Evolutionary conservation across 2,797 vertebrate species (phyloP).

Genomic region (Brachyrhaphis roseni): DNA sequence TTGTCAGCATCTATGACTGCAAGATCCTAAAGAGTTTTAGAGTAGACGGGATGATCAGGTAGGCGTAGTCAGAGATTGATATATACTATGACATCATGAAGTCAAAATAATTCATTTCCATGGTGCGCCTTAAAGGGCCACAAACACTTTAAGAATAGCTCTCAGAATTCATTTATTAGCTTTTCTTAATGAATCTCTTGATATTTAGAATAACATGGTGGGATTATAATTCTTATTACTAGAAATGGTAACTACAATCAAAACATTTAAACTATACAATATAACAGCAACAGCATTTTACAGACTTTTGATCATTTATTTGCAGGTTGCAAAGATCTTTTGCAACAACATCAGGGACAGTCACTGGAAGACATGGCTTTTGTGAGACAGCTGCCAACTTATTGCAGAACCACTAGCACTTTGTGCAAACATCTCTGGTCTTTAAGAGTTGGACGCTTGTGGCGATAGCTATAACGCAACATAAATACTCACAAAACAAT

Average conservation of each 20-base stretch:
- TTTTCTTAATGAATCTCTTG: not conserved
- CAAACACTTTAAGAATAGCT: not conserved
- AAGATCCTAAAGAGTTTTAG: not conserved
- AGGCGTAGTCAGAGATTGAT: not conserved
- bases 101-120: not conserved
- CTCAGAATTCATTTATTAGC: not conserved
- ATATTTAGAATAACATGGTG: not conserved
- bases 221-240: not conserved
- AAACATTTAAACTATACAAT: not conserved
- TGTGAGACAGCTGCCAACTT: not conserved
- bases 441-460: not conserved
- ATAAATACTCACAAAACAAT: not conserved
- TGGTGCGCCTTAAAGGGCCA: not conserved
- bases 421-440: not conserved
- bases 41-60: not conserved
- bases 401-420: not conserved
- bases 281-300: not conserved
- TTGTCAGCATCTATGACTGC: not conserved
- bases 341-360: not conserved
- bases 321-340: not conserved
- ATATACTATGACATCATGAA: not conserved
- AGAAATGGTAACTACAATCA: not conserved
- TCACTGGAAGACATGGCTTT: not conserved
- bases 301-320: not conserved
- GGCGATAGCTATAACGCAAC: not conserved